Evolutionary conservation across 2,888 invertebrate species (phyloP).

Genomic region (Agonopterix heracliana): DNA sequence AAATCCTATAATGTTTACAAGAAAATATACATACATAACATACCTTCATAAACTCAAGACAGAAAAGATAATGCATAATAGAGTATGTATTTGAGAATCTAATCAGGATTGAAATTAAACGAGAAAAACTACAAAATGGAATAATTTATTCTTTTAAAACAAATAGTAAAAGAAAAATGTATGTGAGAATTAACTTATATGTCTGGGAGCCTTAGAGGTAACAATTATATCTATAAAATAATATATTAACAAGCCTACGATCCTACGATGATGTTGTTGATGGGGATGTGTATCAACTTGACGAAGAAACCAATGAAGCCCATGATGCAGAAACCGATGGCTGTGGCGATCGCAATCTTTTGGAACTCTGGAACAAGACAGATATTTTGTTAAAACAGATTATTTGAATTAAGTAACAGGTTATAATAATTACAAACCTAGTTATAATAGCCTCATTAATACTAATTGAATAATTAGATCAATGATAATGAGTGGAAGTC

Average conservation of each 20-base stretch:
- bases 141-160: slow-evolving; percentile 64
- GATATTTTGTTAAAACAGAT: neutral
- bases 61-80: too few species aligned
- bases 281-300: slow-evolving; percentile 99
- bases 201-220: slow-evolving; percentile 50
- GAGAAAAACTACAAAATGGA: slow-evolving; percentile 29
- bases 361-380: slow-evolving; percentile 89
- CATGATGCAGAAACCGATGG: slow-evolving; percentile 99
- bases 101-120: too few species aligned
- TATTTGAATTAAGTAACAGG: too few species aligned
- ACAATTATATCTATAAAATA: slow-evolving; percentile 37
- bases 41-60: too few species aligned
- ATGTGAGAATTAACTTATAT: slow-evolving; percentile 51
- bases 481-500: too few species aligned
- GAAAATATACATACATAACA: too few species aligned
- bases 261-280: slow-evolving; percentile 96
- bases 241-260: slow-evolving; percentile 69
- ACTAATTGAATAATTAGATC: too few species aligned
- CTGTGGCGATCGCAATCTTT: slow-evolving; percentile 99
- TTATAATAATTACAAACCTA: too few species aligned
- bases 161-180: slow-evolving; percentile 32
- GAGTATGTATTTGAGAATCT: too few species aligned
- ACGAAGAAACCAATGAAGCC: slow-evolving; percentile 99
- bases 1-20: too few species aligned
- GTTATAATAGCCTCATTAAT: too few species aligned